Evolutionary conservation across 2,113 vertebrate species (phyloP).

Genomic region (Gopherus flavomarginatus): DNA sequence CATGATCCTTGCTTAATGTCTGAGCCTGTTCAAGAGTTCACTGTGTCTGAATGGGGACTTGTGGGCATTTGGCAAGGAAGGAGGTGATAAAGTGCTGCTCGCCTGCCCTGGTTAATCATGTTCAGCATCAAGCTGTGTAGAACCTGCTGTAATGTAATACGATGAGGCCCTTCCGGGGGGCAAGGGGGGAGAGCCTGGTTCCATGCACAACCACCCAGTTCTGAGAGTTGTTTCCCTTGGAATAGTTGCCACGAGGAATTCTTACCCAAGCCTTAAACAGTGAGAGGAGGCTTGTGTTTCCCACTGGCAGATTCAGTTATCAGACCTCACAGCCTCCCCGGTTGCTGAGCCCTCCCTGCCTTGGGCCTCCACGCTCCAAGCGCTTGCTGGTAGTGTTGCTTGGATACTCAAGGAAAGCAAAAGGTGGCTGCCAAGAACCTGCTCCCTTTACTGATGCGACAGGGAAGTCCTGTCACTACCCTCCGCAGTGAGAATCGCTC

Average conservation of each 20-base stretch:
- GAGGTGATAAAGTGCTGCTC: background rate
- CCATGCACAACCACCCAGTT: background rate
- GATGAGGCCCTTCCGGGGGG: rapidly evolving
- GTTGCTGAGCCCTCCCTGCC: background rate
- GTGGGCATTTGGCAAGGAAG: background rate
- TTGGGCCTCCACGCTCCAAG: background rate
- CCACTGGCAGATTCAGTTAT: background rate
- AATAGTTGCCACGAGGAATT: background rate
- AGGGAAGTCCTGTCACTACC: background rate
- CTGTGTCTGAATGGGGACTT: background rate
- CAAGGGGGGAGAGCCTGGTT: background rate
- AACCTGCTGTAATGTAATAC: background rate
- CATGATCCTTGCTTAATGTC: background rate
- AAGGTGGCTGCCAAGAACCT: background rate
- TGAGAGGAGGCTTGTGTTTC: background rate
- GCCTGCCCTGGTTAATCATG: background rate
- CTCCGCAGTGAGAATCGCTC: background rate
- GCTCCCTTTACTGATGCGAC: background rate
- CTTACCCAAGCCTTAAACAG: background rate
- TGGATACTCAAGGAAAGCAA: background rate
- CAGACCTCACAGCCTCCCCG: background rate
- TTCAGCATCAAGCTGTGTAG: background rate
- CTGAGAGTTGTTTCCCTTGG: background rate
- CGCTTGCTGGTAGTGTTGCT: background rate
- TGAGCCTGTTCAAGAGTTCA: background rate